Base-by-base conservation (phyloP, 2,797 vertebrate species). In the Labroides dimidiatus region DNA sequence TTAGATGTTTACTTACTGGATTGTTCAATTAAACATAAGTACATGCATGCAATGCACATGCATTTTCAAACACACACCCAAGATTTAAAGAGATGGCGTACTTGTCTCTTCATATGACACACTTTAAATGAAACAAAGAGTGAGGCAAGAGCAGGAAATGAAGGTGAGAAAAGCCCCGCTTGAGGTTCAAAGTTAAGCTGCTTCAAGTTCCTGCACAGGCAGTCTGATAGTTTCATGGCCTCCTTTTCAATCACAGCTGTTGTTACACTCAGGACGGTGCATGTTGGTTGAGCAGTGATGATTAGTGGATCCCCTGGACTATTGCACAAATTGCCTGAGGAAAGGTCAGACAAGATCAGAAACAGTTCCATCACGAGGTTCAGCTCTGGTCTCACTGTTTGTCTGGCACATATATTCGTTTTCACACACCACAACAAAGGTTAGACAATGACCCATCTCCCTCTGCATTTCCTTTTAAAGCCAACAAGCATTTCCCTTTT, bases 391-490 rank as follows among this genome's bases (percentile, higher is more conserved):
- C 84, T 39, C 65, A 53, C 59, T 79, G 62, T 66, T 65, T 52
- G 48, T 47, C 69, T 80, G 58, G 49, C 63, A 65, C 63, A 52
- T 37, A 75, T 59, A 47, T 64, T 77, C 44, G 15, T 75, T 66
- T 68, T 71, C 63, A 69, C 66, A 59, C 61, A 66, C 48, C 58
- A 43, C 64, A 81, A 51, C 53, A 81, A 51, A 72, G 74, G 61
- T 59, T 59, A 80, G 77, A 77, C 58, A 68, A 76, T 63, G 75
- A 81, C 78, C 78, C 68, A 17, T 67, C 75, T 73, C 43, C 27
- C 27, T 27, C 52, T 47, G 57, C 64, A 23, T 27, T 50, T 52
- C 56, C 42, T 30, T 50, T 55, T 77, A 59, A 58, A 73, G 19
- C 73, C 69, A 57, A 52, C 59, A 62, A 71, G 69, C 60, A 24